Percentiles rank a stretch among this genome's conserved stretches.
Evolutionary conservation across 1,140 invertebrate genomes (phyloP).

Genomic region (Cephus cinctus): DNA sequence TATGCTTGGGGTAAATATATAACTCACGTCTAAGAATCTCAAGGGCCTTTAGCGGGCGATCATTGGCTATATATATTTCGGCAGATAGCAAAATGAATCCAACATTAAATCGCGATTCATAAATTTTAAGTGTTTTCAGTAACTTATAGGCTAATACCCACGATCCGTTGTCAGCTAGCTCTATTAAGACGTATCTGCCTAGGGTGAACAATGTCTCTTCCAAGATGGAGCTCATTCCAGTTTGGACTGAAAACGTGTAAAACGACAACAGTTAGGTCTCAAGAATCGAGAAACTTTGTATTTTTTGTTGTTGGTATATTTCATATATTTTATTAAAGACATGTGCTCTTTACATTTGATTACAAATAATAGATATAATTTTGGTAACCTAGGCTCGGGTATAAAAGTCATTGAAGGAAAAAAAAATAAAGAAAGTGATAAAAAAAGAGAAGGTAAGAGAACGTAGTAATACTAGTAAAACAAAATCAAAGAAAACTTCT

Average conservation of each 20-base stretch:
- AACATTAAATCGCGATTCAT: slow-evolving; percentile 17
- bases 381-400: neutral
- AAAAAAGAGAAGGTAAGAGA: no score
- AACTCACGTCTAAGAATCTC: slow-evolving; percentile 37
- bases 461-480: neutral
- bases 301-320: slow-evolving; percentile 14
- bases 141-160: slow-evolving; percentile 33
- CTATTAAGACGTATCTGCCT: slow-evolving; percentile 21
- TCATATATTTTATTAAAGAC: slow-evolving; percentile 15
- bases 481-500: neutral
- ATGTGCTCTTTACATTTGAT: neutral
- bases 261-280: slow-evolving; percentile 17
- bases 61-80: slow-evolving; percentile 42
- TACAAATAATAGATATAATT: slow-evolving; percentile 9
- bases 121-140: slow-evolving; percentile 20
- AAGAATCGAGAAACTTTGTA: slow-evolving; percentile 10
- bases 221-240: neutral
- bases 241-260: slow-evolving; percentile 29
- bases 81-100: slow-evolving; percentile 25
- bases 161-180: slow-evolving; percentile 24
- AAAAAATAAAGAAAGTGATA: neutral
- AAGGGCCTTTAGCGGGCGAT: slow-evolving; percentile 28
- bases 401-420: neutral
- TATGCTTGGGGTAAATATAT: slow-evolving; percentile 2
- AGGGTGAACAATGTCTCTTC: slow-evolving; percentile 23